phyloP scores from a whole-genome alignment of 2,113 vertebrate genomes.

The Lipophrys pholis region DNA sequence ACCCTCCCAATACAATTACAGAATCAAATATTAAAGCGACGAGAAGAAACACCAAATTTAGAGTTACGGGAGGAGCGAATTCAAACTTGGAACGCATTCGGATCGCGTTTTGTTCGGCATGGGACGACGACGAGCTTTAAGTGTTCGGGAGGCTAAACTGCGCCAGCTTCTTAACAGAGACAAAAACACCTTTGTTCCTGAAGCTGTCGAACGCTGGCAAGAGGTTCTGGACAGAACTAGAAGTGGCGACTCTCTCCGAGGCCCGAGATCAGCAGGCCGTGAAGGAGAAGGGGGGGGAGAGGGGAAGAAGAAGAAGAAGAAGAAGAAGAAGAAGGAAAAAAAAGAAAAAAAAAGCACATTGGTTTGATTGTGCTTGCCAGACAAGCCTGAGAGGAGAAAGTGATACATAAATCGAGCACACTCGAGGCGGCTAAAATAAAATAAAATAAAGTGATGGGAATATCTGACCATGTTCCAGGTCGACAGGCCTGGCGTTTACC shows the following conservation, averaged over 20 bases:
- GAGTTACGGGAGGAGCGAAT: not conserved
- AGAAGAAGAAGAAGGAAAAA: too few relatives aligned
- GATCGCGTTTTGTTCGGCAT: constrained; percentile 37
- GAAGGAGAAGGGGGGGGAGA: constrained; percentile 14
- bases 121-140: constrained; percentile 11
- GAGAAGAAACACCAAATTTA: constrained; percentile 22
- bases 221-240: constrained; percentile 31
- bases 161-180: constrained; percentile 7
- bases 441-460: not conserved
- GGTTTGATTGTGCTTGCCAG: constrained; percentile 46
- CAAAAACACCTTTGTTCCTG: constrained; percentile 60
- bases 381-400: constrained; percentile 14
- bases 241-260: constrained; percentile 18
- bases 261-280: constrained; percentile 47
- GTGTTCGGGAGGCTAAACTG: constrained; percentile 27
- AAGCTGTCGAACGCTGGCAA: constrained; percentile 30
- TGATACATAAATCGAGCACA: constrained; percentile 44
- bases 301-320: too few relatives aligned
- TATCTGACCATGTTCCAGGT: constrained; percentile 16
- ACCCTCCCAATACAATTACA: not conserved
- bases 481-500: constrained; percentile 28
- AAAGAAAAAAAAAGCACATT: not conserved
- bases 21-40: not conserved
- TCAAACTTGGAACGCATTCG: constrained; percentile 4
- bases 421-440: constrained; percentile 3